Conservation (phyloP, 2,797 vertebrate species). For the Dromococcyx pavoninus region DNA sequence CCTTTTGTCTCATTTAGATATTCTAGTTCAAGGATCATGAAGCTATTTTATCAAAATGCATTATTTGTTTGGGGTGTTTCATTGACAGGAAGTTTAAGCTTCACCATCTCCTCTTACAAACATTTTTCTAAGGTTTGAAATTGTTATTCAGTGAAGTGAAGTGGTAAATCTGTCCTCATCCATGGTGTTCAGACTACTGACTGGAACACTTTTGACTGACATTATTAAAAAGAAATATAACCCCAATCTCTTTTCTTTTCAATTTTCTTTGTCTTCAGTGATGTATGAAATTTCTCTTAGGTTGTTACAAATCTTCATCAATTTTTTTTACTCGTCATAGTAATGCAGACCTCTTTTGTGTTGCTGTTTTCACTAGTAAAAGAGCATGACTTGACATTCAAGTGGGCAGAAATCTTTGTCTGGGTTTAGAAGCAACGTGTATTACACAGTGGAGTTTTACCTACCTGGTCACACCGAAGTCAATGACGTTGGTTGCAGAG, state of each 20-base stretch:
- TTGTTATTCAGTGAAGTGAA: slow-evolving; percentile 72
- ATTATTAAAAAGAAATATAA: slow-evolving; percentile 62
- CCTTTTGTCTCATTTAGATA: slow-evolving; percentile 27
- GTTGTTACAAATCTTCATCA: slow-evolving; percentile 64
- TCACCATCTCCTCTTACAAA: slow-evolving; percentile 27
- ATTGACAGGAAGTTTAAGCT: slow-evolving; percentile 40
- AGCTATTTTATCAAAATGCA: slow-evolving; percentile 36
- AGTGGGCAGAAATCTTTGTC: background rate
- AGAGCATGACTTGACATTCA: background rate
- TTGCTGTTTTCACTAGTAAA: slow-evolving; percentile 2
- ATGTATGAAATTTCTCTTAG: slow-evolving; percentile 70
- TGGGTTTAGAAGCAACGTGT: background rate
- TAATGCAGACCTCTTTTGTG: background rate
- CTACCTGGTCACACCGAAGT: background rate
- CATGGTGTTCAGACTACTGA: slow-evolving; percentile 41
- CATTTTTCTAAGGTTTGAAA: slow-evolving; percentile 54
- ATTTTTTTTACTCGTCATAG: background rate
- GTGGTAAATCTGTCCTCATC: slow-evolving; percentile 69
- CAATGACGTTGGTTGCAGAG: background rate
- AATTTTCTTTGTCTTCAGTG: slow-evolving; percentile 63
- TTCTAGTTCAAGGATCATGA: slow-evolving; percentile 50
- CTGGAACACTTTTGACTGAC: slow-evolving; percentile 57
- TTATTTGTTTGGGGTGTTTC: slow-evolving; percentile 25
- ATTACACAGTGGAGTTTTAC: background rate
- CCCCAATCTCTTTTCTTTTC: slow-evolving; percentile 54